Conservation (phyloP, 2,113 vertebrate genomes). For the Crotophaga sulcirostris region DNA sequence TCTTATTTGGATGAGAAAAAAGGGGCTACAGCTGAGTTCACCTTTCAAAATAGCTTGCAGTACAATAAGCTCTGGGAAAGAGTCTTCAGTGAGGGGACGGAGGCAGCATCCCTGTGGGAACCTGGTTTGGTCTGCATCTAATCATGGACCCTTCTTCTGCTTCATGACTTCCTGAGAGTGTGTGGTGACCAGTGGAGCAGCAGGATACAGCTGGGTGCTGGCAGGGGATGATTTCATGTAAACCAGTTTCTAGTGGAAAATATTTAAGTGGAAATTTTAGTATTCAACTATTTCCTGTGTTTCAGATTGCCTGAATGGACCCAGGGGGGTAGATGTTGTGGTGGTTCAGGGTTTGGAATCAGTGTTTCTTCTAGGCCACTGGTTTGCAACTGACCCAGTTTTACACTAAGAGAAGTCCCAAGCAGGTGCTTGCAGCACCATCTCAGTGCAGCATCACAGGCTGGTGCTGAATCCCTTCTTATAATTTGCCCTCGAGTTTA, state of each 20-base stretch:
- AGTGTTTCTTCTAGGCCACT: not conserved
- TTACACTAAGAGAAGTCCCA: not conserved
- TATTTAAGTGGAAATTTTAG: not conserved
- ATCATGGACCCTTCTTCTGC: not conserved
- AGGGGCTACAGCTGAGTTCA: not conserved
- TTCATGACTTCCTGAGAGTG: not conserved
- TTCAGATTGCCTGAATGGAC: not conserved
- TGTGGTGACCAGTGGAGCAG: not conserved
- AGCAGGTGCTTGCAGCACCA: not conserved
- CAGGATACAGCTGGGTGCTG: not conserved
- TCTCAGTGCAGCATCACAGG: fast-evolving
- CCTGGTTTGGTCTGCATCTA: not conserved
- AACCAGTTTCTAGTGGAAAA: not conserved
- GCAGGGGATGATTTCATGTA: not conserved
- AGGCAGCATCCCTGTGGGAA: not conserved
- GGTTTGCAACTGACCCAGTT: not conserved
- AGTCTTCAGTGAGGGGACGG: not conserved
- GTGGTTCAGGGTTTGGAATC: not conserved
- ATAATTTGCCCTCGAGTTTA: not conserved
- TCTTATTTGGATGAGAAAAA: not conserved
- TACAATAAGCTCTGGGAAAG: not conserved
- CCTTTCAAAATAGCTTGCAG: not conserved
- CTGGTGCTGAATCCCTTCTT: not conserved
- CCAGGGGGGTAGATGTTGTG: no score
- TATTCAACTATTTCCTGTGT: not conserved